Evolutionary conservation across 2,888 invertebrate genomes (phyloP).

Genomic region (Elysia crispata): DNA sequence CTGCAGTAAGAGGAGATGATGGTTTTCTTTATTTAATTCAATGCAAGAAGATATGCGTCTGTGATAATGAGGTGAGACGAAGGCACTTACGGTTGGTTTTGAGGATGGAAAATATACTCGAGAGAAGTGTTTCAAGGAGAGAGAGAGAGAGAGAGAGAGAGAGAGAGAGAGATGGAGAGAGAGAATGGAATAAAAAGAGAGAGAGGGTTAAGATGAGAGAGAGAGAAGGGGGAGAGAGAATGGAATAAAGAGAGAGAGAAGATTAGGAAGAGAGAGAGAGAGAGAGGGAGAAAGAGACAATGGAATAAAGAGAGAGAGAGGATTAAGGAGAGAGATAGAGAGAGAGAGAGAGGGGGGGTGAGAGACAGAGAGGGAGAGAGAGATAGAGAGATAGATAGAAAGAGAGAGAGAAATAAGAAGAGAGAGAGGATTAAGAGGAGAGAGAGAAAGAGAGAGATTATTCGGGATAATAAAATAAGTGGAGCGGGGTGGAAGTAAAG

Average conservation of each 20-base stretch:
- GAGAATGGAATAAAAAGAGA: no score
- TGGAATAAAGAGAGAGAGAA: slow-evolving; percentile 30
- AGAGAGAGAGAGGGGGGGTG: not conserved
- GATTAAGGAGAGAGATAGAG: not conserved
- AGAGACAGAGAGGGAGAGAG: not conserved
- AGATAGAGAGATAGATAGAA: not conserved
- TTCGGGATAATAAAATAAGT: no score
- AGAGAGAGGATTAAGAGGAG: no score
- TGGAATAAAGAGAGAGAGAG: not conserved
- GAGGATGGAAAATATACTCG: not conserved
- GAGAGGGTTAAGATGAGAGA: slow-evolving; percentile 33
- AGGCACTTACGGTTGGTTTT: not conserved
- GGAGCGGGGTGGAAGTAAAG: no score
- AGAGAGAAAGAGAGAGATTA: no score
- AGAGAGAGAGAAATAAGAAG: no score
- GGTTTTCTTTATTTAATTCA: no score
- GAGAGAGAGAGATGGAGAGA: slow-evolving; percentile 41
- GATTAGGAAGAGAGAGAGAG: slow-evolving; percentile 37
- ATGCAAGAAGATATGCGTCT: no score
- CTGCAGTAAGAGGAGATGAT: no score
- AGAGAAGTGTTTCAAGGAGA: not conserved
- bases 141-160: slow-evolving; percentile 19
- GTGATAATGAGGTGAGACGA: not conserved
- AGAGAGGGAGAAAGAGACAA: not conserved
- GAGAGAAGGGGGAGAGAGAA: slow-evolving; percentile 18